These are phyloP conservation scores for Dicranocentrus wangi DNA, from an alignment of 2,888 invertebrate genomes.

Conservation along the genomic window DNA sequence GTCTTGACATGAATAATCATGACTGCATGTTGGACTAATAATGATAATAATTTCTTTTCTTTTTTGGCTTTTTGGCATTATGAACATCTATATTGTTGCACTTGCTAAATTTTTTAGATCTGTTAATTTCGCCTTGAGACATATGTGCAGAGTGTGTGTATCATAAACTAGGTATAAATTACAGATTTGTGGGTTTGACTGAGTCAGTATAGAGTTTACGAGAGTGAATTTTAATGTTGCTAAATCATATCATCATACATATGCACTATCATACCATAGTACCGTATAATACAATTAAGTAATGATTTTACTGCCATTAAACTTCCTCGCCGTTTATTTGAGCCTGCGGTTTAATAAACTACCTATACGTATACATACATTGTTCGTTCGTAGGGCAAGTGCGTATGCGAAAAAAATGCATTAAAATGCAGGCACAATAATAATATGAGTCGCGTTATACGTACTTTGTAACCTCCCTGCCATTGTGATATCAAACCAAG, in stretches of 20 bases:
- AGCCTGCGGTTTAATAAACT: background rate
- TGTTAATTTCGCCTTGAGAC: constrained; percentile 50
- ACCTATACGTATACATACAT: background rate
- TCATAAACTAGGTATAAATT: constrained; percentile 32
- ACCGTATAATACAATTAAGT: constrained; percentile 17
- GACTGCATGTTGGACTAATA: constrained; percentile 45
- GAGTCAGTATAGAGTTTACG: constrained; percentile 6
- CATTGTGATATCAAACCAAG: constrained; percentile 14
- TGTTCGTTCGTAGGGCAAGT: background rate
- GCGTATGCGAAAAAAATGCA: background rate
- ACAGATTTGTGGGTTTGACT: constrained; percentile 10
- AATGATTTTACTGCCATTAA: constrained; percentile 43
- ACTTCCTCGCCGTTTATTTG: constrained; percentile 46
- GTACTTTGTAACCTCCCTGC: constrained; percentile 9
- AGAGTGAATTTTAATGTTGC: constrained; percentile 22
- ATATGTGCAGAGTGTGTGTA: constrained; percentile 40
- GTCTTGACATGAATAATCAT: constrained; percentile 53
- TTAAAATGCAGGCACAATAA: background rate
- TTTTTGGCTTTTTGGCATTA: constrained; percentile 30
- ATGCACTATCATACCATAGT: constrained; percentile 13
- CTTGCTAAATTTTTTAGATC: constrained; percentile 58
- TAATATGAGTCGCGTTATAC: background rate
- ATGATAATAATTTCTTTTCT: constrained; percentile 35
- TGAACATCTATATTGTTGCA: constrained; percentile 41
- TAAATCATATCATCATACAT: constrained; percentile 9